Percentiles rank a stretch among this genome's conserved stretches.
phyloP scores from a whole-genome alignment of 64 coral and sea anemone genomes.

The Dendrophyllia cribrosa region DNA sequence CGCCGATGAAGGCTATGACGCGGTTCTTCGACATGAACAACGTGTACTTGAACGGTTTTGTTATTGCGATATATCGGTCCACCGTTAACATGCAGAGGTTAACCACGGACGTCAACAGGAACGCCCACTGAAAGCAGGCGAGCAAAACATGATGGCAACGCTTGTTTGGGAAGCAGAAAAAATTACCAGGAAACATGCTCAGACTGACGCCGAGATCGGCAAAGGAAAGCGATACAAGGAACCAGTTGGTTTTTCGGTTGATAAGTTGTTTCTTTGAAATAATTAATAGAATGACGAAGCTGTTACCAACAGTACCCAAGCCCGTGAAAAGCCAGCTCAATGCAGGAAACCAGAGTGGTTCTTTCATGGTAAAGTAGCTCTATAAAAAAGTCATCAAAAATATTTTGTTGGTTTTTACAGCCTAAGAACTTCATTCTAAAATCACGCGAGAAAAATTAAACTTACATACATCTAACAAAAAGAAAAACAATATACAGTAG shows the following conservation, averaged over 20 bases:
- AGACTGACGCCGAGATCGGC: constrained; percentile 6
- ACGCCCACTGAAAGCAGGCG: neutral
- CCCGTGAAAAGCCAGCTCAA: neutral
- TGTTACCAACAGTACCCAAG: neutral
- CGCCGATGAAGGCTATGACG: neutral
- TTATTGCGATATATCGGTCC: constrained; percentile 20
- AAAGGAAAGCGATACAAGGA: constrained; percentile 12
- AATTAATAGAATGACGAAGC: constrained; percentile 7
- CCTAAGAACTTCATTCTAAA: no score
- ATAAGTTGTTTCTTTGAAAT: neutral
- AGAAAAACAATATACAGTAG: no score
- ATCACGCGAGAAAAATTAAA: no score
- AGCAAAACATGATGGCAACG: neutral
- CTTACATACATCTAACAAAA: neutral
- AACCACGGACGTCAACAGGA: neutral
- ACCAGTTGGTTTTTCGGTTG: neutral
- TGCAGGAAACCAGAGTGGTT: neutral
- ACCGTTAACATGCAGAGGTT: neutral
- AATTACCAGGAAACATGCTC: neutral
- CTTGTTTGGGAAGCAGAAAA: neutral
- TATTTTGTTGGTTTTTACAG: no score
- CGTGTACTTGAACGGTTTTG: neutral
- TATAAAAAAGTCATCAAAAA: neutral
- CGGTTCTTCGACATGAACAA: neutral
- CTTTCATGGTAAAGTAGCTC: neutral